Conservation (phyloP, 2,113 vertebrate genomes). For the Rhynchopsitta pachyrhyncha region DNA sequence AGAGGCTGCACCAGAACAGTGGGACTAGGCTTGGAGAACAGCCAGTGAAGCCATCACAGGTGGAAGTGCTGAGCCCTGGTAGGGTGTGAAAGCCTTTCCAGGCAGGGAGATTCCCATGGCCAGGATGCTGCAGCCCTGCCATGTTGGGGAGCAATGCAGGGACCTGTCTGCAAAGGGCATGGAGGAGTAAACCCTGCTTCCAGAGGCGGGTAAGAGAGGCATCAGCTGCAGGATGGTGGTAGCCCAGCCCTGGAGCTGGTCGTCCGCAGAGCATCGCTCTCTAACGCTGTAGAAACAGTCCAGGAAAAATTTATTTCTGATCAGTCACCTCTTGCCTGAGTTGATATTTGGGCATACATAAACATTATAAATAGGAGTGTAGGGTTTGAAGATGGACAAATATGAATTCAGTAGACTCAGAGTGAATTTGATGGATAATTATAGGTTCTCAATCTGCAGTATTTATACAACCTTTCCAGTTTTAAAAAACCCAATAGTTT, state of each 20-base stretch:
- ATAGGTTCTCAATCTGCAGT: constrained; percentile 30
- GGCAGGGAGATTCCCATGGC: not conserved
- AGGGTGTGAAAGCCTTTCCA: not conserved
- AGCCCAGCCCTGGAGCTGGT: not conserved
- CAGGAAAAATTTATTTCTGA: not conserved
- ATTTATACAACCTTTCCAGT: constrained; percentile 55
- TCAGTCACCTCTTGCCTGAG: not conserved
- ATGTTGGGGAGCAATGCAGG: rapidly evolving
- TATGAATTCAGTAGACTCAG: constrained; percentile 29
- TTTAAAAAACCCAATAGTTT: not conserved
- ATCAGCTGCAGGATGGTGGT: not conserved
- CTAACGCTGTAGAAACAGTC: not conserved
- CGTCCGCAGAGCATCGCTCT: not conserved
- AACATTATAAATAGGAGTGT: constrained; percentile 1
- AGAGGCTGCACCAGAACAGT: not conserved
- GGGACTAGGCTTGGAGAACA: not conserved
- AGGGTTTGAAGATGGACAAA: not conserved
- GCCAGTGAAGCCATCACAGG: rapidly evolving
- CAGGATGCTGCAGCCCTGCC: not conserved
- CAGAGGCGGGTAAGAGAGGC: not conserved
- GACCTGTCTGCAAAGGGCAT: not conserved
- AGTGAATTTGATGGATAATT: constrained; percentile 55
- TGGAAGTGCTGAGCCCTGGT: not conserved
- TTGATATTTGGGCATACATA: not conserved
- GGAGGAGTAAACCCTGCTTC: not conserved